Base-by-base conservation (phyloP, 2,888 invertebrate genomes). In the Palloptera scutellata region DNA sequence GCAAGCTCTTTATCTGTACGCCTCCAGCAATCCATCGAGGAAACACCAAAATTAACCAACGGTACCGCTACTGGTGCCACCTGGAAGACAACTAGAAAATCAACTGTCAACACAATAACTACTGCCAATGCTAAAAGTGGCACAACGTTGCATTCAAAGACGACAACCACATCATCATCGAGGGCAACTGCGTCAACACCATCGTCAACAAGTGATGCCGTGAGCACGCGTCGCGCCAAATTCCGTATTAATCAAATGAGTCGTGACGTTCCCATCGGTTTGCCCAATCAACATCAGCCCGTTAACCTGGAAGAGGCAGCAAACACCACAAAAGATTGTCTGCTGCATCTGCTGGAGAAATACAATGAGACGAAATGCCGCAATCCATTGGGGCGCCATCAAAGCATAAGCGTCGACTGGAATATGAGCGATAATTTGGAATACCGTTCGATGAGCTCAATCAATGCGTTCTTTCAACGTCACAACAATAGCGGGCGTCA, bases 371-470 rank as follows among this genome's bases (percentile, higher is more conserved):
- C 86, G 5, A 79, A 81, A 73, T 78, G 75, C 86, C 88, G 70
- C 40, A 82, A 80, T 67, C 79, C 81, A 0, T 86, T 89, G 3
- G 88, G 89, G 0, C 79, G 88, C 51, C 91, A 91, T 74, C 91
- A 91, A 77, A 92, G 92, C 17, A 88, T 93, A 74, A 92, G 93
- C 41, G 86, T 91, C 61, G 93, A 93, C 77, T 92, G 91, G 90
- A 90, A 90, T 40, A 88, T 91, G 11, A 88, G 89, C 20, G 91
- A 92, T 74, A 89, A 89, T 70, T 86, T 93, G 61, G 92, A 92
- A 48, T 91, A 93, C 78, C 89, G 88, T 75, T 91, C 93, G 10
- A 92, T 94, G 87, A 92, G 91, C 75, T 93, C 93, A 66, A 87
- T 93, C 55, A 92, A 93, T 74, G 91, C 91, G 66, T 93, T 93